Evolutionary conservation across 2,113 vertebrate genomes (phyloP).

Genomic region (Casuarius casuarius): DNA sequence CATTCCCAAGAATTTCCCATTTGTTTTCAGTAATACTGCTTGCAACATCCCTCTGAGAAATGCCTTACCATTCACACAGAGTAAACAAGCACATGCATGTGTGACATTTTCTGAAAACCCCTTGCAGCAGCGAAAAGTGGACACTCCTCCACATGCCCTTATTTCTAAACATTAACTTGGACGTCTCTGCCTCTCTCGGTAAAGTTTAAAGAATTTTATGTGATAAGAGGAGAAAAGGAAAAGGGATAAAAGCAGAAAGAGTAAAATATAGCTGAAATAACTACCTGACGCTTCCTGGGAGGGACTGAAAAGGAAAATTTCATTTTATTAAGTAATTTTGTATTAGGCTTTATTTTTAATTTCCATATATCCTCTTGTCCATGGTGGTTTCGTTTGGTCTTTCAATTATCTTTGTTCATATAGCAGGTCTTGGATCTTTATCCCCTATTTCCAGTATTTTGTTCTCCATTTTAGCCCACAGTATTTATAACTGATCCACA

Average conservation of each 20-base stretch:
- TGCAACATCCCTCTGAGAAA: constrained; percentile 30
- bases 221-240: not conserved
- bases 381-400: not conserved
- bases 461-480: not conserved
- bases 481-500: not conserved
- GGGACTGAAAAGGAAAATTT: not conserved
- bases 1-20: constrained; percentile 51
- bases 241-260: not conserved
- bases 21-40: constrained; percentile 34
- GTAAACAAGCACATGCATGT: constrained; percentile 8
- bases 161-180: not conserved
- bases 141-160: constrained; percentile 6
- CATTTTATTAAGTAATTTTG: not conserved
- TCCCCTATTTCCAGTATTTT: not conserved
- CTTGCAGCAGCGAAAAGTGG: not conserved
- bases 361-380: not conserved
- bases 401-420: not conserved
- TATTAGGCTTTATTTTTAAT: not conserved
- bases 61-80: constrained; percentile 2
- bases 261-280: not conserved
- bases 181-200: not conserved
- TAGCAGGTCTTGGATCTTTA: not conserved
- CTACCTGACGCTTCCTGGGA: not conserved
- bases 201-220: not conserved
- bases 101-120: constrained; percentile 12